A percentile compares a stretch with the other conserved stretches of the same genome.
Evolutionary conservation across 2,113 vertebrate genomes (phyloP).

Genomic region (Nibea coibor): DNA sequence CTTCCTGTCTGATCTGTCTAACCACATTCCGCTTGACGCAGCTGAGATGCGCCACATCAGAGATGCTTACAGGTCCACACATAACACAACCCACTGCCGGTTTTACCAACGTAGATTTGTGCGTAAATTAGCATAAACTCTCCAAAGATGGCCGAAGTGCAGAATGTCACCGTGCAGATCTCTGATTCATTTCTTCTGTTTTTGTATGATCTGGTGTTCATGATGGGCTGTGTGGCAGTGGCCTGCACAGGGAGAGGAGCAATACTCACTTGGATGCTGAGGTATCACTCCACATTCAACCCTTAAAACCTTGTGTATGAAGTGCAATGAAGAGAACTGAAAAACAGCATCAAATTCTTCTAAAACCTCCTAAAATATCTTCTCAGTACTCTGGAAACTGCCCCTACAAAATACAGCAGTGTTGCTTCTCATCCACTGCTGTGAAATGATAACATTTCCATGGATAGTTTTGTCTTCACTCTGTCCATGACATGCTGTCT

Average conservation of each 20-base stretch:
- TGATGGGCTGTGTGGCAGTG: not conserved
- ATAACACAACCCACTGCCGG: slow-evolving; percentile 52
- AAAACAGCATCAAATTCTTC: no score
- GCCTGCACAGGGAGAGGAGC: slow-evolving; percentile 11
- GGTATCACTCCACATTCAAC: not conserved
- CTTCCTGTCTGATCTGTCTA: slow-evolving; percentile 31
- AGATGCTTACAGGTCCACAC: slow-evolving; percentile 66
- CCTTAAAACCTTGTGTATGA: not conserved
- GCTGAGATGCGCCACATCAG: slow-evolving; percentile 73
- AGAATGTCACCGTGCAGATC: no score
- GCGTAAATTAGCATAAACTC: slow-evolving; percentile 60
- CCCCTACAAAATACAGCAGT: no score
- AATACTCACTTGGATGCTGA: not conserved
- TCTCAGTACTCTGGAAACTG: no score
- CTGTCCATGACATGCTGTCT: not conserved
- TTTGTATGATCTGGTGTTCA: not conserved
- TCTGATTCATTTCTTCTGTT: slow-evolving; percentile 16
- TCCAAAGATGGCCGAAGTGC: slow-evolving; percentile 62
- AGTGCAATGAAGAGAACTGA: not conserved
- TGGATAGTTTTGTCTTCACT: not conserved
- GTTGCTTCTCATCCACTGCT: not conserved
- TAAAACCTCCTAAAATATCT: no score
- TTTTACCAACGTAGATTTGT: slow-evolving; percentile 54
- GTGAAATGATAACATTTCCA: not conserved
- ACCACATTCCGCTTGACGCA: slow-evolving; percentile 9